phyloP scores from a whole-genome alignment of 1,140 invertebrate species.

The Drosophila erecta region DNA sequence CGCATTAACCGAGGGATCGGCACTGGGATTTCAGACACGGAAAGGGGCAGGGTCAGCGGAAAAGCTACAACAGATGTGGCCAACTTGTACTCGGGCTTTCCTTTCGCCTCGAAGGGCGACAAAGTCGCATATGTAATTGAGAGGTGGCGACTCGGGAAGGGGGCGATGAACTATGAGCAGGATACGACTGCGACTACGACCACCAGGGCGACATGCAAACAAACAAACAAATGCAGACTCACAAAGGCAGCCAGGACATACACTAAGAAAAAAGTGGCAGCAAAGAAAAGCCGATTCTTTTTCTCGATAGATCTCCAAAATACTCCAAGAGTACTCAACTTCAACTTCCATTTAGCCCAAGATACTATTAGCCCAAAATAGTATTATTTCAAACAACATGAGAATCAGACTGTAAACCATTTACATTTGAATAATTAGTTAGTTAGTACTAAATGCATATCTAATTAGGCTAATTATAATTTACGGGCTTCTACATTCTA shows the following conservation, averaged over 20 bases:
- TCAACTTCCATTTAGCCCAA: too few relatives aligned
- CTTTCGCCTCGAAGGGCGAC: slow-evolving; percentile 39
- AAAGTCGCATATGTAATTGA: slow-evolving; percentile 72
- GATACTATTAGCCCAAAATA: too few relatives aligned
- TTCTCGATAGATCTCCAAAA: too few relatives aligned
- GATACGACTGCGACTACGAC: slow-evolving; percentile 34
- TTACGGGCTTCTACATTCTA: too few relatives aligned
- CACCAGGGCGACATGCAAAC: slow-evolving; percentile 41
- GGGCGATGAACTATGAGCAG: slow-evolving; percentile 40
- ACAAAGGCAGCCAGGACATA: slow-evolving; percentile 20
- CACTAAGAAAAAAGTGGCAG: neutral
- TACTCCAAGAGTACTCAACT: too few relatives aligned
- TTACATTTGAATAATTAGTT: too few relatives aligned
- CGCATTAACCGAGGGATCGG: slow-evolving; percentile 40
- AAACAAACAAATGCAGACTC: slow-evolving; percentile 53
- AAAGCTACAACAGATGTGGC: slow-evolving; percentile 54
- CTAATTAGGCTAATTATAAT: too few relatives aligned
- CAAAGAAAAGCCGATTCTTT: too few relatives aligned
- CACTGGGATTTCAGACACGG: neutral
- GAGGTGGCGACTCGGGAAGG: slow-evolving; percentile 1
- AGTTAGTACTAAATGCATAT: too few relatives aligned
- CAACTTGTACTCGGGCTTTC: slow-evolving; percentile 39
- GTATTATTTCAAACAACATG: too few relatives aligned
- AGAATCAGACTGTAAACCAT: too few relatives aligned
- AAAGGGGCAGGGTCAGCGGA: slow-evolving; percentile 22